Conservation (phyloP, 1,140 invertebrate species). For the Myzus persicae region DNA sequence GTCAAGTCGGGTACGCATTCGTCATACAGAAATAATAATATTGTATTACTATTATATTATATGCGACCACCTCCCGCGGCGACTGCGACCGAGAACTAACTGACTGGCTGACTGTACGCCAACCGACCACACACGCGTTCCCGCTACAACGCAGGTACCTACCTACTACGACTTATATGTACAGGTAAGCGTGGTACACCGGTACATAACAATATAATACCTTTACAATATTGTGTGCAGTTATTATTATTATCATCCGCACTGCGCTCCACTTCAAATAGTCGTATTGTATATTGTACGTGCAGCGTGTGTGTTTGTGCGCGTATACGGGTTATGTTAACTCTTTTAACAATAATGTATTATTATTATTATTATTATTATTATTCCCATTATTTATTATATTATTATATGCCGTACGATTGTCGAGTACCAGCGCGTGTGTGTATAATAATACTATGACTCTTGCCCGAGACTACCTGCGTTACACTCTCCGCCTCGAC, state of each 20-base stretch:
- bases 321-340: neutral
- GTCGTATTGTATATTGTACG: neutral
- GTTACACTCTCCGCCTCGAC: neutral
- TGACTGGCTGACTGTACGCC: neutral
- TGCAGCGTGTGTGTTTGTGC: neutral
- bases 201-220: neutral
- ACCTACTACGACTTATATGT: neutral
- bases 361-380: neutral
- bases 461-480: slow-evolving; percentile 11
- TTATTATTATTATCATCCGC: neutral
- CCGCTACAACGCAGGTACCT: neutral
- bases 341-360: neutral
- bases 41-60: neutral
- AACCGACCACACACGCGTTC: slow-evolving; percentile 11
- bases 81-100: neutral
- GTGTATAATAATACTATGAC: slow-evolving; percentile 22
- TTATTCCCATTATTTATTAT: neutral
- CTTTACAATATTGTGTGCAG: neutral
- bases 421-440: no score
- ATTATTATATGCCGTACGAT: neutral
- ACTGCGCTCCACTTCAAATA: neutral
- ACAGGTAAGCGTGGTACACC: neutral
- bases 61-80: neutral
- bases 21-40: neutral
- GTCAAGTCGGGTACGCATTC: no score